Percentiles rank a stretch among this genome's conserved stretches.
Evolutionary conservation across 2,113 vertebrate species (phyloP).

Genomic region (Pedetes capensis): DNA sequence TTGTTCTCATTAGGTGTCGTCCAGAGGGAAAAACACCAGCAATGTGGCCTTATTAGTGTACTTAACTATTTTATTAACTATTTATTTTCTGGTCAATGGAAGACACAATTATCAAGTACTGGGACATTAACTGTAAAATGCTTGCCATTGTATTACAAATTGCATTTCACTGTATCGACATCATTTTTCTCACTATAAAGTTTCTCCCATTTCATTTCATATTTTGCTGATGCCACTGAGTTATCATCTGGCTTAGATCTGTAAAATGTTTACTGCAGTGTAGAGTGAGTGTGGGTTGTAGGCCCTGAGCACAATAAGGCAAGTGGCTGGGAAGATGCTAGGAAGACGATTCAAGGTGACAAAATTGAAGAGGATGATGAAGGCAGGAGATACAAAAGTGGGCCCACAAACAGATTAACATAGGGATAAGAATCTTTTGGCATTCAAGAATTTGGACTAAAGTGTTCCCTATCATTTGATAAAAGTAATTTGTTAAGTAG

Average conservation of each 20-base stretch:
- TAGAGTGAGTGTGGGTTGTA: background rate
- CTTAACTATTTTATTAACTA: background rate
- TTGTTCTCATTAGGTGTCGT: no score
- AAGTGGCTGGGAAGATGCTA: background rate
- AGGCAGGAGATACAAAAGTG: background rate
- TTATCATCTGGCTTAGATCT: background rate
- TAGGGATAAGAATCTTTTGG: background rate
- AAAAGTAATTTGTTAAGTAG: background rate
- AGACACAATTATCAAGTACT: background rate
- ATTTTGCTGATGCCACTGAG: background rate
- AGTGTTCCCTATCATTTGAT: background rate
- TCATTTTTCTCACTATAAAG: conserved; percentile 5
- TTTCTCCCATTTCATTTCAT: background rate
- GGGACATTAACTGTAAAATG: background rate
- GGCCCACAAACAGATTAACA: background rate
- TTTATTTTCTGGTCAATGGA: background rate
- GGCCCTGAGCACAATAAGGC: background rate
- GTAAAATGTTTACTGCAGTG: background rate
- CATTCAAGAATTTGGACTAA: background rate
- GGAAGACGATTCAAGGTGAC: background rate
- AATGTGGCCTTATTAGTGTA: background rate
- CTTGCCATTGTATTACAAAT: background rate
- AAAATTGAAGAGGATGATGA: background rate
- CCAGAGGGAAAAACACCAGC: background rate
- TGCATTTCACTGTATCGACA: background rate